Evolutionary conservation across 2,113 vertebrate species (phyloP).

Genomic region (Nothoprocta pentlandii): DNA sequence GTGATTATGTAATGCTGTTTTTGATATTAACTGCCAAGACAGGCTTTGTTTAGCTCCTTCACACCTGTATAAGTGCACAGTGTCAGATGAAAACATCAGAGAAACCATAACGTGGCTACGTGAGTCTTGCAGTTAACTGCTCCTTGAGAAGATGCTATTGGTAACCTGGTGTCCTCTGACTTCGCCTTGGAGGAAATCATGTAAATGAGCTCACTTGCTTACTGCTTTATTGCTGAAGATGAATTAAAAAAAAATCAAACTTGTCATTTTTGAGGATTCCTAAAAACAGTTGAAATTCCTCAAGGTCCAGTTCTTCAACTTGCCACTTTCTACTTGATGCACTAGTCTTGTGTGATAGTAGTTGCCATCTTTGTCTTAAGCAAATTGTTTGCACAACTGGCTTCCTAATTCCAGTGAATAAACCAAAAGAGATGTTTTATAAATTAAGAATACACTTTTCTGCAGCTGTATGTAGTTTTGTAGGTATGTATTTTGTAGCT

Average conservation of each 20-base stretch:
- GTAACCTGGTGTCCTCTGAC: not conserved
- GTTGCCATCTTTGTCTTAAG: not conserved
- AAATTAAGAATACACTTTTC: not conserved
- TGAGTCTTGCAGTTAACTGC: not conserved
- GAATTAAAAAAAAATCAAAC: not conserved
- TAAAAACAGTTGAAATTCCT: not conserved
- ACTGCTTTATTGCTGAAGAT: not conserved
- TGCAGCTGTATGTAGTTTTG: not conserved
- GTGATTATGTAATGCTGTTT: accelerated
- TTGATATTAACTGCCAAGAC: not conserved
- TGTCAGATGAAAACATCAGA: not conserved
- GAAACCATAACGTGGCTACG: not conserved
- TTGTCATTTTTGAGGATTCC: not conserved
- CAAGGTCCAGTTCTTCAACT: not conserved
- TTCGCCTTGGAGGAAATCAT: not conserved
- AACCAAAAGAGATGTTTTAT: not conserved
- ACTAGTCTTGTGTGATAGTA: not conserved
- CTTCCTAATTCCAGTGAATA: not conserved
- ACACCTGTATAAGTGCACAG: accelerated
- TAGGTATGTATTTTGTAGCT: not conserved
- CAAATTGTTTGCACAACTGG: not conserved
- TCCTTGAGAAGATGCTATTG: not conserved
- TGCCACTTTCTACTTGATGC: not conserved
- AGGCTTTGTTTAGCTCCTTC: not conserved
- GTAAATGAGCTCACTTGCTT: not conserved